These are phyloP conservation scores for Tapera naevia DNA, from an alignment of 2,797 vertebrate genomes.

Conservation along the genomic window DNA sequence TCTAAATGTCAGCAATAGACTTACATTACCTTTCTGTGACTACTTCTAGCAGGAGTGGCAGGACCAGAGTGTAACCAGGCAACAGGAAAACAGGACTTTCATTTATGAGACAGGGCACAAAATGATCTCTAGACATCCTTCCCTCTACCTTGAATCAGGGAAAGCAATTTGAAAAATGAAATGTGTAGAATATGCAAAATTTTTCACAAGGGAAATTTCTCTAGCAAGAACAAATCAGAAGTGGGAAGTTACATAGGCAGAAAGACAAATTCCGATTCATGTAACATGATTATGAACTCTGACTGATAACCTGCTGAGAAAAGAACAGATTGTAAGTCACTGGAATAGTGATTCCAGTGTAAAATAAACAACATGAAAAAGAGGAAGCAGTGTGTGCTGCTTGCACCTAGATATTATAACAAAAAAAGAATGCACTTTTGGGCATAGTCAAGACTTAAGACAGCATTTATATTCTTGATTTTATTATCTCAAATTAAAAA, in stretches of 20 bases:
- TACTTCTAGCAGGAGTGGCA: background rate
- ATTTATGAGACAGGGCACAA: background rate
- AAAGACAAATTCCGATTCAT: background rate
- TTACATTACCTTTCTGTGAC: background rate
- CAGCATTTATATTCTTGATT: background rate
- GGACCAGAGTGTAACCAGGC: background rate
- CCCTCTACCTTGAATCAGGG: background rate
- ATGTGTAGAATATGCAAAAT: background rate
- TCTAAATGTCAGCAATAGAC: background rate
- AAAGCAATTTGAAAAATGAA: background rate
- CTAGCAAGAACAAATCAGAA: background rate
- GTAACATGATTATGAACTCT: background rate
- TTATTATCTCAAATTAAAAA: background rate
- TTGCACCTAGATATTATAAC: background rate
- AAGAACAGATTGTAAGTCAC: background rate
- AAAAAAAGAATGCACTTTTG: background rate
- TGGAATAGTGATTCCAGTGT: slow-evolving; percentile 5
- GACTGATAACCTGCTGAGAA: background rate
- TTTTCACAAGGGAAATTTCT: background rate
- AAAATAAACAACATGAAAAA: background rate
- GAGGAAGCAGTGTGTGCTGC: background rate
- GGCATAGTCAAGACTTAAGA: background rate
- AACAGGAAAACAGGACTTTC: background rate
- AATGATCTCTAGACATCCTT: background rate
- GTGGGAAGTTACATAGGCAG: background rate